Evolutionary conservation across 2,113 vertebrate species (phyloP), one percentile per base, ranked within the genome.

Genomic region (Poeciliopsis retropinna): DNA sequence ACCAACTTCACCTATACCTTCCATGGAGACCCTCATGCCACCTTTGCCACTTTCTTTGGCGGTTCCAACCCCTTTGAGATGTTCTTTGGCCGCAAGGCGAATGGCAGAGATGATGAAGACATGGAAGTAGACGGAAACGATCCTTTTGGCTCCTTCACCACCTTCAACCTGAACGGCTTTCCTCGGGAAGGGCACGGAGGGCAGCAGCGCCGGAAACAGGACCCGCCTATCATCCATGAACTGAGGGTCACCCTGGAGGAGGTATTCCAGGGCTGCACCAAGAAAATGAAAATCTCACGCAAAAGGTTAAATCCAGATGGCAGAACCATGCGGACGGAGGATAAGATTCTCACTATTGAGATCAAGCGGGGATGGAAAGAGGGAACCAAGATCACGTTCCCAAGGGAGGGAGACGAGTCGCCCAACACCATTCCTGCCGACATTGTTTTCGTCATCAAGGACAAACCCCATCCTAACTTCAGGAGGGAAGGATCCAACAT

Each of bases 291-390:
- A 85, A 99, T 99, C 94, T 99, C 97, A 34, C 94, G 96, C 61
- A 99, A 98, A 87, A 95, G 97, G 86, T 91, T 98, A 73, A 99
- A 99, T 64, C 95, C 97, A 4, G 97, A 99, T 76, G 97, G 97
- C 19, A 95, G 97, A 91, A 97, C 96, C 83, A 94, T 96, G 81
- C 94, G 97, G 89, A 93, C 92, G 3, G 98, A 99, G 92, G 98
- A 99, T 89, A 99, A 99, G 94, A 99, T 99, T 79, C 96, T 99
- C 74, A 96, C 96, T 17, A 99, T 99, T 28, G 97, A 99, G 91
- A 99, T 99, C 85, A 98, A 98, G 89, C 95, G 95, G 70, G 98
- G 98, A 0, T 99, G 98, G 98, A 99, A 99, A 81, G 98, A 99
- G 89, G 98, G 98, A 72, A 99, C 98, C 86, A 99, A 99, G 94